phyloP scores from a whole-genome alignment of 2,113 vertebrate species.

The Neolamprologus kungweensis region DNA sequence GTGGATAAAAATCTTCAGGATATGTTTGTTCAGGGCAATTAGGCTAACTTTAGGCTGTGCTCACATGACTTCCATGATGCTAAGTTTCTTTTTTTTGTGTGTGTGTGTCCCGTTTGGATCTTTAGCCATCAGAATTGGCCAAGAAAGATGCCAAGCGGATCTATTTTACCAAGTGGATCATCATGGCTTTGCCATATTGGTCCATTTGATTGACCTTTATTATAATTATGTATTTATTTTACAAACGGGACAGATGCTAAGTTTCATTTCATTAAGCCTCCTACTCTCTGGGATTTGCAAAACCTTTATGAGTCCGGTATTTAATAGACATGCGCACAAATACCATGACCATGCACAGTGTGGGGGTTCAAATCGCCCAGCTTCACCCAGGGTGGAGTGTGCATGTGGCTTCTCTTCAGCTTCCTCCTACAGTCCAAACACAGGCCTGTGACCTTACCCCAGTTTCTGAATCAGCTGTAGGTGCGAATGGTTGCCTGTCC shows the following conservation, averaged over 20 bases:
- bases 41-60: neutral
- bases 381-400: neutral
- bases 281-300: neutral
- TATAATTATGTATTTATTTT: too few relatives aligned
- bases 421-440: neutral
- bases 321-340: neutral
- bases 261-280: neutral
- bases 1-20: neutral
- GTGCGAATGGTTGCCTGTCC: neutral
- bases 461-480: neutral
- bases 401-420: neutral
- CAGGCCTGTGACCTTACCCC: neutral
- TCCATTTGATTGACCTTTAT: too few relatives aligned
- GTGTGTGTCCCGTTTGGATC: too few relatives aligned
- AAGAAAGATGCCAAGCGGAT: too few relatives aligned
- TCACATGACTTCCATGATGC: neutral
- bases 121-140: too few relatives aligned
- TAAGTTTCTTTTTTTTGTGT: neutral
- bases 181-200: too few relatives aligned
- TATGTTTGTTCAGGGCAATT: neutral
- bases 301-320: neutral
- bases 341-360: neutral
- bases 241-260: neutral
- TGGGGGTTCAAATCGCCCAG: neutral
- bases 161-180: too few relatives aligned